Percentiles rank a stretch among this genome's conserved stretches.
These are phyloP conservation scores for Peromyscus melanophrys DNA, from an alignment of 2,797 vertebrate species.

Conservation along the genomic window DNA sequence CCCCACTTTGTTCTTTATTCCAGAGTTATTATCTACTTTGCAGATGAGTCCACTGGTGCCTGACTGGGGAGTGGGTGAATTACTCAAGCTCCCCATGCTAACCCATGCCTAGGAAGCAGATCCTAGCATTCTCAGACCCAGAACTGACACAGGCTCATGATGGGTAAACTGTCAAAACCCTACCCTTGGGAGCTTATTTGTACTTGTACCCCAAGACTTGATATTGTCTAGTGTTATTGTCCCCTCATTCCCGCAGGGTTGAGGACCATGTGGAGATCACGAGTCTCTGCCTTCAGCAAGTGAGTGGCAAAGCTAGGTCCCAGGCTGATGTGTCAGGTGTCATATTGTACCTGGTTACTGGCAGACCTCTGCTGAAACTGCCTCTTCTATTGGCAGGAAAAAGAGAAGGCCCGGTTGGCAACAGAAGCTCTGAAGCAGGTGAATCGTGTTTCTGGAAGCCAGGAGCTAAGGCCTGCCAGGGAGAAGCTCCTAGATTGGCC, in stretches of 20 bases:
- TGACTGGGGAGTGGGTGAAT: background rate
- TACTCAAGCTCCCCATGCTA: background rate
- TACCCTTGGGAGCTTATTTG: background rate
- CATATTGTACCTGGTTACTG: conserved; percentile 1
- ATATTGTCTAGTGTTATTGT: background rate
- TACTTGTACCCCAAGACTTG: background rate
- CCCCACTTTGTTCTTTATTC: conserved; percentile 19
- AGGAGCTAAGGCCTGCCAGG: conserved; percentile 78
- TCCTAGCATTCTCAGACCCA: background rate
- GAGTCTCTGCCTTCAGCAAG: conserved; percentile 13
- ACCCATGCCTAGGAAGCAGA: background rate
- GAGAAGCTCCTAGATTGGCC: conserved; percentile 96
- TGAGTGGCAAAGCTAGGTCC: conserved; percentile 31
- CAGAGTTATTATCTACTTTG: conserved; percentile 31
- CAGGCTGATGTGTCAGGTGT: conserved; percentile 48
- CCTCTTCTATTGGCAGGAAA: conserved; percentile 90
- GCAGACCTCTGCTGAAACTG: conserved; percentile 46
- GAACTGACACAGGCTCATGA: background rate
- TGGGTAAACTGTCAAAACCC: conserved; percentile 3
- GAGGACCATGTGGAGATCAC: background rate
- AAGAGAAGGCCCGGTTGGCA: conserved; percentile 95
- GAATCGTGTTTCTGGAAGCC: conserved; percentile 84
- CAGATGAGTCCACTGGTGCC: conserved; percentile 37
- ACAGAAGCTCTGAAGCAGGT: conserved; percentile 87
- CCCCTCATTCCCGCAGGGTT: background rate